A percentile compares a stretch with the other conserved stretches of the same genome.
Evolutionary conservation across 2,113 vertebrate species (phyloP).

Genomic region (Pluvialis apricaria): DNA sequence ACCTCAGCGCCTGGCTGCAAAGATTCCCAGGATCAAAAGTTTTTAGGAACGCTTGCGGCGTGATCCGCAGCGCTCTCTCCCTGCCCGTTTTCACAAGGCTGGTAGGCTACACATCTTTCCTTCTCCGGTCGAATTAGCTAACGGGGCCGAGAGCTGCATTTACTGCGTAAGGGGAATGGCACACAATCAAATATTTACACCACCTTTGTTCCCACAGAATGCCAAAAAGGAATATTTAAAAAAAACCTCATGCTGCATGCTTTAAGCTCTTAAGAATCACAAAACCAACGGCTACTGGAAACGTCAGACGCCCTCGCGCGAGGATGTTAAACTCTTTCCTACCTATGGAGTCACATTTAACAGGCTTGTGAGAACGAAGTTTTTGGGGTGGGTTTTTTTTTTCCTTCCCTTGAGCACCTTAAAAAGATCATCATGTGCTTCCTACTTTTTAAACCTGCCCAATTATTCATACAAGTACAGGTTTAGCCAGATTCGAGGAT

Average conservation of each 20-base stretch:
- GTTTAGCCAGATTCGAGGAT: neutral
- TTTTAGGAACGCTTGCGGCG: neutral
- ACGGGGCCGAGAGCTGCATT: neutral
- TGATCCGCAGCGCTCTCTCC: neutral
- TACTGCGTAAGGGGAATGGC: neutral
- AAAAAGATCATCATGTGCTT: neutral
- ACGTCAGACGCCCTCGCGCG: fast-evolving
- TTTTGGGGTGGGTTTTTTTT: neutral
- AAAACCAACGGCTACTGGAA: neutral
- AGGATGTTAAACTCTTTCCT: neutral
- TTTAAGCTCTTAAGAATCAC: neutral
- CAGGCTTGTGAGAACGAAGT: neutral
- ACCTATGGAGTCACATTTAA: neutral
- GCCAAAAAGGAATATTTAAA: neutral
- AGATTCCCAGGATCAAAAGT: neutral
- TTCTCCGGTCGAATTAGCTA: neutral
- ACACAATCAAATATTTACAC: neutral
- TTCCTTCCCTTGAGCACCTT: neutral
- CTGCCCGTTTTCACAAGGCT: neutral
- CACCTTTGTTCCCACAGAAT: neutral
- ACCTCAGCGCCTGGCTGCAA: neutral
- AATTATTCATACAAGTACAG: neutral
- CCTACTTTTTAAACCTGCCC: neutral
- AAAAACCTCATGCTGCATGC: neutral
- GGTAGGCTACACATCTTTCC: neutral